Base-by-base conservation (phyloP, 2,797 vertebrate species). In the Enteromius anoplus region DNA sequence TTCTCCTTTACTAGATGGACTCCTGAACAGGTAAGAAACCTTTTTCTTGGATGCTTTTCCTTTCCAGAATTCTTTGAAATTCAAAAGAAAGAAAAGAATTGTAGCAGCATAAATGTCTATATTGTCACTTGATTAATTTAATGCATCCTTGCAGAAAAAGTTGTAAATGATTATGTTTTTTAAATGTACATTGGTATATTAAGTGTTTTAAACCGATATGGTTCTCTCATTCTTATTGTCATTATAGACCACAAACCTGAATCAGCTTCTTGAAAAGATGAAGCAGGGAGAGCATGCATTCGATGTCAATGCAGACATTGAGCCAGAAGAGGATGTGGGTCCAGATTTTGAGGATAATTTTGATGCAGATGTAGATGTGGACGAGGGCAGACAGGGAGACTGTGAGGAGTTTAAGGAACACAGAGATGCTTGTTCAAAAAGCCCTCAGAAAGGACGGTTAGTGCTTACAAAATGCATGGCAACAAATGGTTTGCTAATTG, bases 1-100 rank as follows among this genome's bases (percentile, higher is more conserved):
- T 98, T 99, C 92, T 96, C 93, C 84, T 97, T 98, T 84, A 96
- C 95, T 1, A 92, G 95, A 55, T 96, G 97, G 96, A 95, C 96
- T 75, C 94, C 94, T 4, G 94, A 94, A 37, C 93, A 95, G 93
- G 95, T 95, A 82, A 92, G 92, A n/a, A 5, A 45, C 6, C 10
- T 26, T 14, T 5, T 64, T 32, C 14, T 32, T 64, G 60, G 60
- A 58, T 58, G 4, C n/a, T 23, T 58, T 58, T 58, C 10, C 9
- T 23, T 23, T 69, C 11, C 8, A 29, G 12, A 23, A 45, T 71
- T 71, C 62, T 66, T 37, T 37, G 64, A 66, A 65, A 65, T 65
- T 19, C 15, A 65, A 66, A 66, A 37, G 4, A 42, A 32, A 45
- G 21, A 42, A 42, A 42, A 42, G 10, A 12, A 2, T 55, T n/a